These are phyloP conservation scores for Solenopsis invicta DNA, from an alignment of 1,140 invertebrate species.

Conservation along the genomic window DNA sequence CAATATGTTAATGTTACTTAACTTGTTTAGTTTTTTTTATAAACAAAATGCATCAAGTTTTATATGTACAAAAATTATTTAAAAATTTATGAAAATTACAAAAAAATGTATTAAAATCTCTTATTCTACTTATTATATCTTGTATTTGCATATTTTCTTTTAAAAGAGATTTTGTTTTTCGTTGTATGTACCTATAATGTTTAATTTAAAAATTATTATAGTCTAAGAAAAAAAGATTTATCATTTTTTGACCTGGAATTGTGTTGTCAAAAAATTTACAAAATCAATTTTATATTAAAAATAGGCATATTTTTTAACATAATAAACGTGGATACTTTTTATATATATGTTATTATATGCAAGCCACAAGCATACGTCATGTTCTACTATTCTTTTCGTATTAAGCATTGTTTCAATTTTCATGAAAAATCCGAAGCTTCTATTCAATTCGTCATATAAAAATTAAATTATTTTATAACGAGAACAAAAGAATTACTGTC, in stretches of 20 bases:
- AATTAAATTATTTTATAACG: background rate
- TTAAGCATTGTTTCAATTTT: background rate
- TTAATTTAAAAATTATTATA: background rate
- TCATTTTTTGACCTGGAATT: background rate
- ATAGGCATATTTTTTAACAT: background rate
- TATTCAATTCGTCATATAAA: background rate
- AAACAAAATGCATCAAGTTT: background rate
- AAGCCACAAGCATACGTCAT: background rate
- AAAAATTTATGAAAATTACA: no score
- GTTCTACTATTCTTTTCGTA: background rate
- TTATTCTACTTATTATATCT: background rate
- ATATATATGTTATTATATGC: background rate
- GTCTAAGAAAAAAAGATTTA: background rate
- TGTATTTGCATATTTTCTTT: background rate
- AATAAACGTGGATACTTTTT: background rate
- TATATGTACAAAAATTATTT: background rate
- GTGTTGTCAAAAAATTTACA: background rate
- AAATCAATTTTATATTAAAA: background rate
- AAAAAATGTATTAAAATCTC: background rate
- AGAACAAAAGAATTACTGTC: background rate
- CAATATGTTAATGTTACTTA: background rate
- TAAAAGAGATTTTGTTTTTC: background rate
- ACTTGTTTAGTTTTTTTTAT: conserved; percentile 21
- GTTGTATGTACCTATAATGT: no score
- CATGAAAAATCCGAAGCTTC: background rate